Percentiles rank a stretch among this genome's conserved stretches.
Conservation (phyloP, 2,113 vertebrate genomes). For the Erpornis zantholeuca region DNA sequence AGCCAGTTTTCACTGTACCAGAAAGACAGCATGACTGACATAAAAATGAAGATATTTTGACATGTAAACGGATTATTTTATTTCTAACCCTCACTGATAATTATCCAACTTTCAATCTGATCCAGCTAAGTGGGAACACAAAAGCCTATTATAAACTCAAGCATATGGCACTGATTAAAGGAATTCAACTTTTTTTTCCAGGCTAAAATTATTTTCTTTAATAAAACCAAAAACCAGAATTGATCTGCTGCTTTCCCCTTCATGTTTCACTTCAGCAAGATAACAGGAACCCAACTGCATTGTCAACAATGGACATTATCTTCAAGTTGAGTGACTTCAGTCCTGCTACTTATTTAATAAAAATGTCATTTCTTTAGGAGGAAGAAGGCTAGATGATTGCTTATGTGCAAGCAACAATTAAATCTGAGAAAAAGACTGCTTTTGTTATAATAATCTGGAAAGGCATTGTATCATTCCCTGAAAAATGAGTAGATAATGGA, state of each 20-base stretch:
- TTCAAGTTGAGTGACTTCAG: background rate
- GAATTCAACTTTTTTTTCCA: background rate
- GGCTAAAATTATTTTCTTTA: background rate
- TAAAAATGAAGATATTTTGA: conserved; percentile 21
- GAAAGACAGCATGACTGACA: background rate
- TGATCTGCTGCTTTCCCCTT: background rate
- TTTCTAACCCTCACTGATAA: background rate
- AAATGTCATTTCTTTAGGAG: background rate
- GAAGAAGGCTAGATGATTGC: background rate
- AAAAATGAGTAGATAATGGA: background rate
- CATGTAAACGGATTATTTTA: background rate
- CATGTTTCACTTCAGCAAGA: background rate
- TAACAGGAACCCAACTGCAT: background rate
- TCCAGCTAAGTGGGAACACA: conserved; percentile 9
- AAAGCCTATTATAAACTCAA: conserved; percentile 5
- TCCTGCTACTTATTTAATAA: background rate
- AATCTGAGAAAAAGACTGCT: background rate
- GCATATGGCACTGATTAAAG: background rate
- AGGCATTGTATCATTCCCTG: background rate
- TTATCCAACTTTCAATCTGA: conserved; percentile 10
- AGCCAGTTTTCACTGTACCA: background rate
- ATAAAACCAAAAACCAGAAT: background rate
- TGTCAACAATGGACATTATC: background rate
- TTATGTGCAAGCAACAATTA: background rate
- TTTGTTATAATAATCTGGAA: background rate